Conservation (phyloP, 2,797 vertebrate genomes). For the Amphiprion clarkii region DNA sequence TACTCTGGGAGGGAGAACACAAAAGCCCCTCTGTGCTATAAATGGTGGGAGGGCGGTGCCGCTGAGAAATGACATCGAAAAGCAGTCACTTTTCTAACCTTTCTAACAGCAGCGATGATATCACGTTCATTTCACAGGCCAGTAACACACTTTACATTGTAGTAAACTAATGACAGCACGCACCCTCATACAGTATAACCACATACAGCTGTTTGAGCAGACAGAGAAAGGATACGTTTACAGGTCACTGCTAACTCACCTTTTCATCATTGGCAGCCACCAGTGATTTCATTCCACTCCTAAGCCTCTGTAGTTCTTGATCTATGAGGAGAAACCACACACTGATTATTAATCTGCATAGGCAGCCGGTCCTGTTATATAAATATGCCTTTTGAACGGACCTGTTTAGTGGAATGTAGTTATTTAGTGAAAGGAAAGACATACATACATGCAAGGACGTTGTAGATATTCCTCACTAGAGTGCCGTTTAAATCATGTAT, state of each 20-base stretch:
- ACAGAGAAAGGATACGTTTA: slow-evolving; percentile 15
- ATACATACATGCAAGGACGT: slow-evolving; percentile 28
- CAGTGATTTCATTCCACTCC: slow-evolving; percentile 92
- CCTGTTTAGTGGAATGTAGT: not conserved
- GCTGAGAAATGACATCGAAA: slow-evolving; percentile 54
- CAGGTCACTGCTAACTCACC: slow-evolving; percentile 79
- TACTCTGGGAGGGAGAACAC: slow-evolving; percentile 64
- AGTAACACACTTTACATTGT: slow-evolving; percentile 15
- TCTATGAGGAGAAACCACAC: slow-evolving; percentile 82
- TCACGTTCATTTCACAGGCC: slow-evolving; percentile 19
- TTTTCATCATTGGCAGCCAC: slow-evolving; percentile 93
- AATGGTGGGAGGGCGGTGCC: slow-evolving; percentile 57
- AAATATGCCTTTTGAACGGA: slow-evolving; percentile 11
- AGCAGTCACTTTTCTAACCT: slow-evolving; percentile 50
- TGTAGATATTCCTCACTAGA: slow-evolving; percentile 14
- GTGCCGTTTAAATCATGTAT: slow-evolving; percentile 35
- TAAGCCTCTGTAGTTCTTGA: slow-evolving; percentile 92
- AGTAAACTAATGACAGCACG: slow-evolving; percentile 31
- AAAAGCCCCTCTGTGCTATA: slow-evolving; percentile 79
- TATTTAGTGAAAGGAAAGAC: slow-evolving; percentile 21
- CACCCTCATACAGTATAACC: slow-evolving; percentile 22
- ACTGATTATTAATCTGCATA: slow-evolving; percentile 35
- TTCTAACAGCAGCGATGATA: slow-evolving; percentile 37
- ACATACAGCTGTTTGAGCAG: slow-evolving; percentile 39
- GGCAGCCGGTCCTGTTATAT: slow-evolving; percentile 22